Percentiles rank a stretch among this genome's conserved stretches.
These are phyloP conservation scores for Rhinichthys osculus DNA, from an alignment of 2,797 vertebrate species.

Conservation along the genomic window DNA sequence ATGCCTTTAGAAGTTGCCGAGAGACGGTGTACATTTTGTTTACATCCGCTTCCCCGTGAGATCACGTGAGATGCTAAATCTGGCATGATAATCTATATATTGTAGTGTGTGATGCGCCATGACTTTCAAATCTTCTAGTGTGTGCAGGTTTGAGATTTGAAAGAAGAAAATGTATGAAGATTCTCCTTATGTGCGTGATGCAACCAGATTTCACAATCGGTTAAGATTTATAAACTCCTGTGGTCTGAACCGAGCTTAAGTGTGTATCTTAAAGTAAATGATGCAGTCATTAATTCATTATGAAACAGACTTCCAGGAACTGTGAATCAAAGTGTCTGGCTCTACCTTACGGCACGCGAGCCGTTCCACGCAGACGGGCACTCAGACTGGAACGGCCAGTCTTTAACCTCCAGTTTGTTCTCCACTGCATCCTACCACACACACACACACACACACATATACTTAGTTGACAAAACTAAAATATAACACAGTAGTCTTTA, in stretches of 20 bases:
- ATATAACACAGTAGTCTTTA: neutral
- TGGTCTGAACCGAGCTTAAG: neutral
- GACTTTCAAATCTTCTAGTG: no score
- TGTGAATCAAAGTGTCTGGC: neutral
- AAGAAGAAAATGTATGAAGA: no score
- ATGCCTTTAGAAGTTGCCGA: no score
- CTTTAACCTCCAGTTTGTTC: constrained; percentile 90
- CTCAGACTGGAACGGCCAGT: constrained; percentile 93
- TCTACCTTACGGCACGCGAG: constrained; percentile 93
- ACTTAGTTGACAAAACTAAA: neutral
- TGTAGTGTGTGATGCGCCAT: no score
- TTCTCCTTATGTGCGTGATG: neutral
- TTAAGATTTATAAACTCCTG: neutral
- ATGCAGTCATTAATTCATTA: neutral
- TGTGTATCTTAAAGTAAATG: neutral
- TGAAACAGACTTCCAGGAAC: neutral
- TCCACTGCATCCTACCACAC: constrained; percentile 89
- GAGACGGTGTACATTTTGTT: no score
- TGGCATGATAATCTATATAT: no score
- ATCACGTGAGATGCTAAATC: no score
- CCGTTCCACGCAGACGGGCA: constrained; percentile 93
- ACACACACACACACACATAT: constrained; percentile 21
- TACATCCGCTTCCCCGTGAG: no score
- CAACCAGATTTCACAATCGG: neutral
- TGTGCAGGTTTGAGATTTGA: no score